Conservation (phyloP, 2,797 vertebrate genomes). For the Loriculus beryllinus region DNA sequence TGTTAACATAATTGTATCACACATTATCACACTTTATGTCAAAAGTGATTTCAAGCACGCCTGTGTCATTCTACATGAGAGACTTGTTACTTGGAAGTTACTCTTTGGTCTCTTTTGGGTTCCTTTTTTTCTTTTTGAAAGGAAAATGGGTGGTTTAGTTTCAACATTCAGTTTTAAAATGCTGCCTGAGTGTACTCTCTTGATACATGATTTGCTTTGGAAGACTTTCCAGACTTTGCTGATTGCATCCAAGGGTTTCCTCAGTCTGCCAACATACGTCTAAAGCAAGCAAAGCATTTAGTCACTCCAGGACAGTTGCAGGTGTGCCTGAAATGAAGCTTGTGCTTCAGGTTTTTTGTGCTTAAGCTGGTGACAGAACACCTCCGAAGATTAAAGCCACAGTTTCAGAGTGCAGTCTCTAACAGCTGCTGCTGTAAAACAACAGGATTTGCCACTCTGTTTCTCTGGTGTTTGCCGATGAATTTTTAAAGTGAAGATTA, state of each 20-base stretch:
- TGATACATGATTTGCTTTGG: neutral
- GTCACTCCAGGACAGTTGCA: neutral
- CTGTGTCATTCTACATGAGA: fast-evolving
- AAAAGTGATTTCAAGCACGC: neutral
- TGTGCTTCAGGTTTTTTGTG: neutral
- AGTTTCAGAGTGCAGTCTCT: neutral
- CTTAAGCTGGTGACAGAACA: neutral
- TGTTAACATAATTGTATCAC: neutral
- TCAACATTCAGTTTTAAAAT: neutral
- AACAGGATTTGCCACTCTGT: neutral
- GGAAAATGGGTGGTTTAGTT: neutral
- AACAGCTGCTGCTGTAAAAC: neutral
- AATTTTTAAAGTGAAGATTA: neutral
- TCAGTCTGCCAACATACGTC: neutral
- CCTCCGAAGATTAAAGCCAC: neutral
- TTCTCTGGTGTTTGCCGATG: neutral
- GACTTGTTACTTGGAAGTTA: neutral
- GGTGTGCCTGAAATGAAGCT: neutral
- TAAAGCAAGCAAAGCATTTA: neutral
- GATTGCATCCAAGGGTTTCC: neutral
- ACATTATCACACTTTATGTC: fast-evolving
- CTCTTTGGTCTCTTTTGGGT: neutral
- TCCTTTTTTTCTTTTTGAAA: neutral
- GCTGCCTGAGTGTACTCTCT: neutral
- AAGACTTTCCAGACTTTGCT: neutral